Percentiles rank a stretch among this genome's conserved stretches.
Conservation (phyloP, 2,797 vertebrate genomes). For the Centroberyx gerrardi region DNA sequence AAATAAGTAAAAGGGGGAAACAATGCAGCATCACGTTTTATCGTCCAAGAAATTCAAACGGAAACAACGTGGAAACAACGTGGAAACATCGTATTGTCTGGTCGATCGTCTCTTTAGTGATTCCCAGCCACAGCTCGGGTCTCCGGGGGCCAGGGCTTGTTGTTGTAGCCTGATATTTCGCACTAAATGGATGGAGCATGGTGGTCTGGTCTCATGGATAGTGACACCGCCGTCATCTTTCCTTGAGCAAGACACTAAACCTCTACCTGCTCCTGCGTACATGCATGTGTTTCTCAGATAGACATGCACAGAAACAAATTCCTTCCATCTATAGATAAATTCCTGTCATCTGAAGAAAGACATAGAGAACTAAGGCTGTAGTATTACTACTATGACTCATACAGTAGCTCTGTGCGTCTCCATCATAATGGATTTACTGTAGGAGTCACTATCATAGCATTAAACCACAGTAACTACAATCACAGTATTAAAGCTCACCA, state of each 20-base stretch:
- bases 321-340: not conserved
- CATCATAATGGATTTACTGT: constrained; percentile 37
- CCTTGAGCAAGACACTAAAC: not conserved
- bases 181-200: too few relatives aligned
- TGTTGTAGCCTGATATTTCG: too few relatives aligned
- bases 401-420: not conserved
- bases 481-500: not conserved
- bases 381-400: not conserved
- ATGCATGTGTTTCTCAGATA: too few relatives aligned
- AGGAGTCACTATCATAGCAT: constrained; percentile 32
- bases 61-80: too few relatives aligned
- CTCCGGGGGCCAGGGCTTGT: too few relatives aligned
- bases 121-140: too few relatives aligned
- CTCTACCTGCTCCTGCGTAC: not conserved
- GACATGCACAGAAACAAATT: not conserved
- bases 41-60: not conserved
- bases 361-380: too few relatives aligned
- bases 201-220: too few relatives aligned
- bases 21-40: not conserved
- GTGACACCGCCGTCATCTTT: not conserved
- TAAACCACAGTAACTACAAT: constrained; percentile 26
- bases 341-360: not conserved
- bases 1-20: constrained; percentile 20
- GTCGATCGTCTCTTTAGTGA: too few relatives aligned
- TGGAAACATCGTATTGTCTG: too few relatives aligned